phyloP scores from a whole-genome alignment of 1,140 invertebrate genomes.

The Drosophila bocqueti region DNA sequence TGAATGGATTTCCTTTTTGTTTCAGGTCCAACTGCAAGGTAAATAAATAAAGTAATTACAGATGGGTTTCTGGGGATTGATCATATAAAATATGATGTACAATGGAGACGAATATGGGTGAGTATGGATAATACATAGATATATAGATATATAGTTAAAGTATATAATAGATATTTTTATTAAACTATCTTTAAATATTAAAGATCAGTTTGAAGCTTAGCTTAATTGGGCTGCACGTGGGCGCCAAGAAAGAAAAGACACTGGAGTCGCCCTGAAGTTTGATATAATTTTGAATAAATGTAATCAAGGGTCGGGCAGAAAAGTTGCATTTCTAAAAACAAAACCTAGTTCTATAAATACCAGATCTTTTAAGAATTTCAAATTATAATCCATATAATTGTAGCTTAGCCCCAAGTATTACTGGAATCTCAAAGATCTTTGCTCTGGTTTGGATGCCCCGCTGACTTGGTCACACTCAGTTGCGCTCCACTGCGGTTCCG shows the following conservation, averaged over 20 bases:
- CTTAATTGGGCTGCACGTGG: not conserved
- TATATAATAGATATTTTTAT: not conserved
- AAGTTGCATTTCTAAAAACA: too few relatives aligned
- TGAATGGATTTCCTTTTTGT: constrained; percentile 11
- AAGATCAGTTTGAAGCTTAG: not conserved
- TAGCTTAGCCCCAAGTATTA: not conserved
- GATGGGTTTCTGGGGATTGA: not conserved
- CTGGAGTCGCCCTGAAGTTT: too few relatives aligned
- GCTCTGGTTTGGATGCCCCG: constrained; percentile 29
- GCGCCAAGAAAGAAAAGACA: too few relatives aligned
- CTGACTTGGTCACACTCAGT: constrained; percentile 44
- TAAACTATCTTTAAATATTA: not conserved
- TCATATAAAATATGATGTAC: not conserved
- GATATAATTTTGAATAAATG: too few relatives aligned
- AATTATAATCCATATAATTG: not conserved
- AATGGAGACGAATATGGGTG: not conserved
- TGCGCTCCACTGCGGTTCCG: constrained; percentile 27
- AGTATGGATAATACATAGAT: not conserved
- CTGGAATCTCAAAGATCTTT: constrained; percentile 23
- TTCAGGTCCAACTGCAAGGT: constrained; percentile 23
- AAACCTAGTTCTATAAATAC: too few relatives aligned
- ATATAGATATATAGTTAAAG: not conserved
- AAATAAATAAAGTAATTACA: not conserved
- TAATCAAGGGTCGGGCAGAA: too few relatives aligned
- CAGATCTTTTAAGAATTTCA: not conserved